Evolutionary conservation across 2,113 vertebrate species (phyloP).

Genomic region (Dromiciops gliroides): DNA sequence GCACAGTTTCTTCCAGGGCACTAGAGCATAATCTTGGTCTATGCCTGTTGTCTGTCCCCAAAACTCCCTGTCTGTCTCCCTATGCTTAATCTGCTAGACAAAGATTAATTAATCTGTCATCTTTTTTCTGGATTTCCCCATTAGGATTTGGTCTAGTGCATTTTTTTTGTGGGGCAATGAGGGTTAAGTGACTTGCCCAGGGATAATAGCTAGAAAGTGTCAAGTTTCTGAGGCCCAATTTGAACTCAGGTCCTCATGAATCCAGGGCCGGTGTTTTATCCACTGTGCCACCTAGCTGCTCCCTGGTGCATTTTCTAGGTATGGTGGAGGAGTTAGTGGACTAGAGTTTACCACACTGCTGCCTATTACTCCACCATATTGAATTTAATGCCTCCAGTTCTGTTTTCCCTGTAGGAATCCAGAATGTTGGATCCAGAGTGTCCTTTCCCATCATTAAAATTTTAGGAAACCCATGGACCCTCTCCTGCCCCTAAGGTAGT

Average conservation of each 20-base stretch:
- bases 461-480: background rate
- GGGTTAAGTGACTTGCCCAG: too few relatives aligned
- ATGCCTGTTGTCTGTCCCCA: background rate
- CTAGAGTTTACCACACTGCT: background rate
- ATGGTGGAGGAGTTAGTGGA: background rate
- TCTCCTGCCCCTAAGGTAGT: background rate
- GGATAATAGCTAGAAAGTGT: too few relatives aligned
- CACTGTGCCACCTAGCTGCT: too few relatives aligned
- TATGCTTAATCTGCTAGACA: background rate
- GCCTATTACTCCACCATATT: background rate
- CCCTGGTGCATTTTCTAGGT: background rate
- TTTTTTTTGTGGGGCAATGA: too few relatives aligned
- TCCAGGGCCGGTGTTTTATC: too few relatives aligned
- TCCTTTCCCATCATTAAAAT: background rate
- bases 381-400: background rate
- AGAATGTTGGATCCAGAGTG: background rate
- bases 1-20: background rate
- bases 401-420: background rate
- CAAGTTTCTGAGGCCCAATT: too few relatives aligned
- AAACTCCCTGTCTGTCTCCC: background rate
- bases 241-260: too few relatives aligned
- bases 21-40: background rate
- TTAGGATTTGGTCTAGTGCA: background rate
- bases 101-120: background rate
- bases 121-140: background rate